These are phyloP conservation scores for Cryptus armator DNA, from an alignment of 2,888 invertebrate species.

Conservation along the genomic window DNA sequence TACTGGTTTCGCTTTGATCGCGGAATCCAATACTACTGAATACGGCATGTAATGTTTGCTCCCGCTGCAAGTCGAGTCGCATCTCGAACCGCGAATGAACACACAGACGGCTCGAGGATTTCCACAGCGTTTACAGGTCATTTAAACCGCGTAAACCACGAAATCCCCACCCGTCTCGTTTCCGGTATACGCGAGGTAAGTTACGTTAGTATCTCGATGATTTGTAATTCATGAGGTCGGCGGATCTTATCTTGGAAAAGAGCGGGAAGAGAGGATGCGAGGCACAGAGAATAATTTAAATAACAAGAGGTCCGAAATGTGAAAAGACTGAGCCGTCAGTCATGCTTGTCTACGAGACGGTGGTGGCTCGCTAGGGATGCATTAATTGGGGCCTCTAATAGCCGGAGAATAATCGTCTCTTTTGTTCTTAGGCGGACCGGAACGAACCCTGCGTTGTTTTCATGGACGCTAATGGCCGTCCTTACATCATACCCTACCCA, in stretches of 20 bases:
- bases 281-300: constrained; percentile 56
- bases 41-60: neutral
- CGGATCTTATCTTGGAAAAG: constrained; percentile 9
- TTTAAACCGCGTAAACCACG: constrained; percentile 7
- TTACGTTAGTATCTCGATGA: constrained; percentile 27
- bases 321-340: constrained; percentile 53
- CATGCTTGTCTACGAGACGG: constrained; percentile 31
- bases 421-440: constrained; percentile 54
- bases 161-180: neutral
- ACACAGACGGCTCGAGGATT: neutral
- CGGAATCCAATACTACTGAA: neutral
- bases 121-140: constrained; percentile 9
- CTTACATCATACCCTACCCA: constrained; percentile 68
- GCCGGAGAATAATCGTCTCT: constrained; percentile 63
- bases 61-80: constrained; percentile 4
- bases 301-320: constrained; percentile 41
- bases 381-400: constrained; percentile 64
- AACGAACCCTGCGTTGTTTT: constrained; percentile 72
- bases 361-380: constrained; percentile 31
- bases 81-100: no score
- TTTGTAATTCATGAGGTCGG: constrained; percentile 51
- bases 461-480: constrained; percentile 72
- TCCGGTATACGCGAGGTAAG: neutral
- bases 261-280: neutral
- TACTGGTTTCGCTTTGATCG: neutral